phyloP scores from a whole-genome alignment of 2,113 vertebrate species.

The Gnathonemus echidnorhynchus region DNA sequence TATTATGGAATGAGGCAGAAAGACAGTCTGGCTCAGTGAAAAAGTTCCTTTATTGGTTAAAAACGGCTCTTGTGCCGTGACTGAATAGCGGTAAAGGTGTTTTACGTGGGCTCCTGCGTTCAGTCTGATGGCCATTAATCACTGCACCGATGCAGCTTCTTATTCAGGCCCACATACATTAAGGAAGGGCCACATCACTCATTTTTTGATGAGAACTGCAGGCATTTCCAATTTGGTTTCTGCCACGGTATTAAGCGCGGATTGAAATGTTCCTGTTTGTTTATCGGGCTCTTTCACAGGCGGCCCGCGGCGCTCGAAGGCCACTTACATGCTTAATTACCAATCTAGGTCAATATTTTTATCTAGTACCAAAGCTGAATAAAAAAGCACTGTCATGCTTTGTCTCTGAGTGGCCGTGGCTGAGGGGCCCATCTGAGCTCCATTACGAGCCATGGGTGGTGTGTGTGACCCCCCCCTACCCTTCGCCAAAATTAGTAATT shows the following conservation, averaged over 20 bases:
- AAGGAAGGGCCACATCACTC: not conserved
- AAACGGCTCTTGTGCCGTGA: not conserved
- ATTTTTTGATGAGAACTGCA: not conserved
- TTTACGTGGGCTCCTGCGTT: not conserved
- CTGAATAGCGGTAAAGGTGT: not conserved
- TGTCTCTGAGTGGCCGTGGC: not conserved
- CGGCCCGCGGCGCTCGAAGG: not conserved
- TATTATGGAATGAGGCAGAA: not conserved
- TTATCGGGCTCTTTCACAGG: not conserved
- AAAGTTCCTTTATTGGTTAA: constrained; percentile 6
- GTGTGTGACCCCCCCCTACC: not conserved
- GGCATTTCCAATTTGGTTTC: not conserved
- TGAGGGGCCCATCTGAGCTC: not conserved
- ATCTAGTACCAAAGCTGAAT: not conserved
- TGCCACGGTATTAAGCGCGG: not conserved
- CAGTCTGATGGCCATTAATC: not conserved
- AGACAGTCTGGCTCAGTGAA: not conserved
- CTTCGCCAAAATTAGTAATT: not conserved
- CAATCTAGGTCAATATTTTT: constrained; percentile 9
- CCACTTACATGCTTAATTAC: constrained; percentile 9
- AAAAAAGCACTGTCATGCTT: not conserved
- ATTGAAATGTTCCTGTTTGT: constrained; percentile 10
- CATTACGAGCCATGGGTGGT: not conserved
- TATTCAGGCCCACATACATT: not conserved
- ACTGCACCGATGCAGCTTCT: not conserved